Base-by-base conservation (phyloP, 2,888 invertebrate species). In the Meghimatium bilineatum region DNA sequence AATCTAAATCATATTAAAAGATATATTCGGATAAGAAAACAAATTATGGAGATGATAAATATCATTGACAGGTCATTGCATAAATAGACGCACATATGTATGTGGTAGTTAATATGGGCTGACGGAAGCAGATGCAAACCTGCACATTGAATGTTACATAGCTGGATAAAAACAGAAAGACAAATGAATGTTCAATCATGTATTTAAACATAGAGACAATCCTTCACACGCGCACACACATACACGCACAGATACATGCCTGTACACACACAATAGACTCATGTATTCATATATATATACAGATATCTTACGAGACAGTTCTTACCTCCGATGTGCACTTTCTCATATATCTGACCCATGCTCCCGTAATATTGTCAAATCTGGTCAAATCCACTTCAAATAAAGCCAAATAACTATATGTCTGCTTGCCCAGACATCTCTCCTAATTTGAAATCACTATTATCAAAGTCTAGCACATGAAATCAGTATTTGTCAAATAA, bases 241-340 rank as follows among this genome's bases (percentile, higher is more conserved):
- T n/a, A n/a, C n/a, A n/a, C n/a, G n/a, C n/a, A n/a, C n/a, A n/a
- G n/a, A n/a, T n/a, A n/a, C n/a, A n/a, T n/a, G n/a, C n/a, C n/a
- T n/a, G n/a, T n/a, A n/a, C n/a, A n/a, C n/a, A n/a, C n/a, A n/a
- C n/a, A n/a, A n/a, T n/a, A n/a, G n/a, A n/a, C n/a, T n/a, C n/a
- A n/a, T n/a, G n/a, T n/a, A n/a, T n/a, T n/a, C 2, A 56, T 20
- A 56, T 8, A 56, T 56, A 56, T 6, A 56, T 23, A 56, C 14
- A 56, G n/a, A 67, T 29, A 82, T 56, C 75, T 32, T 32, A 67
- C 44, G 56, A 49, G 29, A 38, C 52, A 82, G 29, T 44, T 17
- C 83, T 83, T 85, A 85, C 85, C 85, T 85, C 85, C 85, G 38
- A 85, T 82, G 67, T 85, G 85, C 12, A 85, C 85, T 67, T 82